Evolutionary conservation across 1,140 invertebrate species (phyloP).

Genomic region (Diabrotica undecimpunctata): DNA sequence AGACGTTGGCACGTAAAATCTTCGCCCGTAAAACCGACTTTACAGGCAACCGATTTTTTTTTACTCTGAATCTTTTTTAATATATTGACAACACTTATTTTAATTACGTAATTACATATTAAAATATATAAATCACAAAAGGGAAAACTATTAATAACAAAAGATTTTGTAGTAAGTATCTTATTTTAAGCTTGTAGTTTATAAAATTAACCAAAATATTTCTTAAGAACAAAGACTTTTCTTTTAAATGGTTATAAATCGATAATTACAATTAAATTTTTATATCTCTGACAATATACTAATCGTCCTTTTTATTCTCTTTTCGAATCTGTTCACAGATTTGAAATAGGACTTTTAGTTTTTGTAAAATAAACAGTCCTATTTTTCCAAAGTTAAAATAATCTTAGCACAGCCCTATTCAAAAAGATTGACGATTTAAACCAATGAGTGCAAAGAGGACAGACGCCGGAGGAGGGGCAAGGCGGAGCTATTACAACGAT

Average conservation of each 20-base stretch:
- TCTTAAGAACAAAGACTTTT: slow-evolving; percentile 7
- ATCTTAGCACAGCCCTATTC: background rate
- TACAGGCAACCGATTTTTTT: too few species aligned
- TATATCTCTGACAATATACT: slow-evolving; percentile 1
- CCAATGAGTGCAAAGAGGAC: slow-evolving; percentile 9
- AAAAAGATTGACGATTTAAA: background rate
- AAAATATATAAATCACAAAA: too few species aligned
- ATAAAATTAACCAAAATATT: too few species aligned
- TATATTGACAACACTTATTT: too few species aligned
- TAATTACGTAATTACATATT: too few species aligned
- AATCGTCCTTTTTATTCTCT: slow-evolving; percentile 24
- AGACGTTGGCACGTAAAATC: too few species aligned
- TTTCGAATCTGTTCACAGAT: background rate
- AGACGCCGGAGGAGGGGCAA: slow-evolving; percentile 4
- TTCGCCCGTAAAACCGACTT: too few species aligned
- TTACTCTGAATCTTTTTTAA: too few species aligned
- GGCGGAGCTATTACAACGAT: slow-evolving; percentile 7
- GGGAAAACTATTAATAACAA: too few species aligned
- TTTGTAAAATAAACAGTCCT: background rate
- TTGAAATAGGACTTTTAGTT: background rate
- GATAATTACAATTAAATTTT: background rate
- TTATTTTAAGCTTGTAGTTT: too few species aligned
- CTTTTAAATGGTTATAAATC: background rate
- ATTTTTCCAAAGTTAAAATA: slow-evolving; percentile 5
- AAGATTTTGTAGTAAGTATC: too few species aligned